Percentiles rank a stretch among this genome's conserved stretches.
phyloP scores from a whole-genome alignment of 2,113 vertebrate genomes.

The Loxodonta africana region DNA sequence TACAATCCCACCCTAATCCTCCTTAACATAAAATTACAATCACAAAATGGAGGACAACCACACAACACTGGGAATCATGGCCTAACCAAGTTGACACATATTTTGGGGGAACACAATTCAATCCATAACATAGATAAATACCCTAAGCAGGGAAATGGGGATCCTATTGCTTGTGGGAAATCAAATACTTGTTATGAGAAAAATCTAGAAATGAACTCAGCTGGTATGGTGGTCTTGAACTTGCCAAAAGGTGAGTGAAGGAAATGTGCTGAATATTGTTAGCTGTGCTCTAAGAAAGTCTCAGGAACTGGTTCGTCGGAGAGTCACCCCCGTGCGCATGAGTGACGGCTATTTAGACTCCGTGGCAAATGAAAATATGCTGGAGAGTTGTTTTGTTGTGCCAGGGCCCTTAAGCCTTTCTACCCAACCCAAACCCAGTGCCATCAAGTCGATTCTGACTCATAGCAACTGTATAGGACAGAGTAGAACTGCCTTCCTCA shows the following conservation, averaged over 20 bases:
- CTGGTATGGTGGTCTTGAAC: not conserved
- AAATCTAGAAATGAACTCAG: slow-evolving; percentile 25
- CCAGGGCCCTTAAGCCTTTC: slow-evolving; percentile 58
- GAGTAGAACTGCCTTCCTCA: not conserved
- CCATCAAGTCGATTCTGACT: too few species aligned
- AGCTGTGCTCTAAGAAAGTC: not conserved
- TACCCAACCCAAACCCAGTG: too few species aligned
- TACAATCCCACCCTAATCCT: too few species aligned
- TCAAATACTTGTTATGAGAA: not conserved
- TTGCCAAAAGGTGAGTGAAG: slow-evolving; percentile 19
- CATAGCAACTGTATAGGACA: too few species aligned
- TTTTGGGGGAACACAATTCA: not conserved
- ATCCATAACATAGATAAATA: not conserved
- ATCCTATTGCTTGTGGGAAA: not conserved
- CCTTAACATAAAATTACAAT: too few species aligned
- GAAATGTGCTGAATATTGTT: not conserved
- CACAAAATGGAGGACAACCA: too few species aligned
- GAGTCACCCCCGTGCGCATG: not conserved
- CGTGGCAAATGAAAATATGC: slow-evolving; percentile 41
- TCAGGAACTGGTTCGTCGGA: not conserved
- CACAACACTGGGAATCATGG: too few species aligned
- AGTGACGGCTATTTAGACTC: not conserved
- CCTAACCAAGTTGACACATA: too few species aligned
- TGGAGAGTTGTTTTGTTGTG: slow-evolving; percentile 29
- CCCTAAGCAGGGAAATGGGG: not conserved